A percentile compares a stretch with the other conserved stretches of the same genome.
phyloP scores from a whole-genome alignment of 2,797 vertebrate species.

The Manis crassicaudata region DNA sequence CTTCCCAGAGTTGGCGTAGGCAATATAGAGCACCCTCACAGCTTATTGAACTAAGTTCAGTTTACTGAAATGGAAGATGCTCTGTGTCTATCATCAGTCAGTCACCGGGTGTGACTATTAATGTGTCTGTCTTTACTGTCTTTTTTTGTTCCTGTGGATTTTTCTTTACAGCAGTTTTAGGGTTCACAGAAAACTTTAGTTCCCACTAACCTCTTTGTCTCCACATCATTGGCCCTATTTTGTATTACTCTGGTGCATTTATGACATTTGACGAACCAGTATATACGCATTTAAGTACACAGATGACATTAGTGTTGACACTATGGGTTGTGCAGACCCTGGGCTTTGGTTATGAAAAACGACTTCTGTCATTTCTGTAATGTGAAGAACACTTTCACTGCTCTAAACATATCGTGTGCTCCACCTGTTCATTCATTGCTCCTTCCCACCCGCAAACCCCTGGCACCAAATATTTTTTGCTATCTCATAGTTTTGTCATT shows the following conservation, averaged over 20 bases:
- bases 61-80: not conserved
- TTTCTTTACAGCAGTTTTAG: constrained; percentile 7
- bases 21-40: not conserved
- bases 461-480: not conserved
- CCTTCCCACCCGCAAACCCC: not conserved
- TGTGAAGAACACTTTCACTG: not conserved
- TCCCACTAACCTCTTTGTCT: not conserved
- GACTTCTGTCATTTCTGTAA: not conserved
- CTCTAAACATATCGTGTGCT: not conserved
- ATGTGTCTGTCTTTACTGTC: not conserved
- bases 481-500: not conserved
- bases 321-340: not conserved
- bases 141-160: not conserved
- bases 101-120: not conserved
- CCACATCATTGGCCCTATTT: not conserved
- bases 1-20: not conserved
- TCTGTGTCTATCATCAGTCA: not conserved
- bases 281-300: not conserved
- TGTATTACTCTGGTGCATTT: not conserved
- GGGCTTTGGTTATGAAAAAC: not conserved
- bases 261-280: not conserved
- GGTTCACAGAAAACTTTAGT: not conserved
- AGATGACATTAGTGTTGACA: not conserved
- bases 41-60: not conserved
- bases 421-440: not conserved